Conservation (phyloP, 2,113 vertebrate genomes). For the Gulo gulo region DNA sequence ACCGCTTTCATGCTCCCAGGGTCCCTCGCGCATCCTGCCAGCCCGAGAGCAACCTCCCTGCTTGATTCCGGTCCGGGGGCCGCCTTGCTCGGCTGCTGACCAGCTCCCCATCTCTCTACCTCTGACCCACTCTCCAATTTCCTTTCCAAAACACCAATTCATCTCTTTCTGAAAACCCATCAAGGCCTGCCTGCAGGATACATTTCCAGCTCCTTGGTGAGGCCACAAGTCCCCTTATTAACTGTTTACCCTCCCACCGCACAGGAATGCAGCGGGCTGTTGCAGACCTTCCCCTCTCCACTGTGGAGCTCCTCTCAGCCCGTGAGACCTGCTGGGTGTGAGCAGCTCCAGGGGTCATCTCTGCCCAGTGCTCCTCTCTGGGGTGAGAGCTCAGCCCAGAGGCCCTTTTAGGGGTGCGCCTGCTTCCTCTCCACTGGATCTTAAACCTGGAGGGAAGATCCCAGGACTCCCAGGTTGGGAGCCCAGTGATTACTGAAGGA, state of each 20-base stretch:
- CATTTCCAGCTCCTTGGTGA: accelerated
- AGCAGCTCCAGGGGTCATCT: not conserved
- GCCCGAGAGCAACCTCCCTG: not conserved
- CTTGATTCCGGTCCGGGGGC: accelerated
- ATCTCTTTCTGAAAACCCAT: not conserved
- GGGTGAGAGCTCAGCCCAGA: not conserved
- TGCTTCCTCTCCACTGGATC: not conserved
- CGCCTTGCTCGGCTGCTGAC: accelerated
- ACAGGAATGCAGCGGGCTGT: accelerated
- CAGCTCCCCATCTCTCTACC: not conserved
- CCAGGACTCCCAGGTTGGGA: not conserved
- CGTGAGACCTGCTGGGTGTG: no score
- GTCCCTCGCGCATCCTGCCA: not conserved
- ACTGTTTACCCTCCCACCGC: not conserved
- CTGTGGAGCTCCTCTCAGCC: accelerated
- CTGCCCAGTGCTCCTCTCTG: not conserved
- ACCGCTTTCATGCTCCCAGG: not conserved
- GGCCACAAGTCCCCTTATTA: not conserved
- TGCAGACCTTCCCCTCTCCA: not conserved
- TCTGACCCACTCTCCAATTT: not conserved
- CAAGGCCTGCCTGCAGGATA: not conserved
- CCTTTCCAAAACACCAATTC: not conserved
- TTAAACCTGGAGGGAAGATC: not conserved
- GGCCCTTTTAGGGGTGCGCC: not conserved
- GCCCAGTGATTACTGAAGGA: no score